These are phyloP conservation scores for Mormyrops attenuatus DNA, from an alignment of 2,797 vertebrate genomes.

Conservation along the genomic window DNA sequence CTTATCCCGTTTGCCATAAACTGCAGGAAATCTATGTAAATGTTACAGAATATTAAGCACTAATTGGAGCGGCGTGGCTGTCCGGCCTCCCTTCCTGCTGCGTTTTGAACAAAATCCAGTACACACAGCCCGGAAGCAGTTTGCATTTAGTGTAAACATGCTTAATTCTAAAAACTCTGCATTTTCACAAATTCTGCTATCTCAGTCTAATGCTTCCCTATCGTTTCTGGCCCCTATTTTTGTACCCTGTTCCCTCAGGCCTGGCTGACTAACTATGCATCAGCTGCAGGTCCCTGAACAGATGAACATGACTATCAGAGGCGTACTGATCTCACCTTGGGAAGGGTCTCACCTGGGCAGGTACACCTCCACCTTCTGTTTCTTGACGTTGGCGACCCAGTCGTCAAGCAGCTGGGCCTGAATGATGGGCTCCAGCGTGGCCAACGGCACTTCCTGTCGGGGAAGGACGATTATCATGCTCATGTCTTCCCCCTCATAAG, in stretches of 20 bases:
- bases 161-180: background rate
- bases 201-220: background rate
- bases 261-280: background rate
- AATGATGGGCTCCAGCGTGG: constrained; percentile 82
- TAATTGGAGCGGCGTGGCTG: background rate
- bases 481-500: constrained; percentile 86
- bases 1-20: background rate
- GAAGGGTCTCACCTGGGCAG: constrained; percentile 76
- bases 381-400: constrained; percentile 92
- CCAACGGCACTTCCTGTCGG: constrained; percentile 89
- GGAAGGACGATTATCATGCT: constrained; percentile 92
- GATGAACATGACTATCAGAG: background rate
- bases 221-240: background rate
- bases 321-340: background rate
- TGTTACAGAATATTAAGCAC: background rate
- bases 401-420: constrained; percentile 86
- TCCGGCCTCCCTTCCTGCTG: background rate
- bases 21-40: background rate
- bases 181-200: background rate
- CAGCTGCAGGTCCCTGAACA: background rate
- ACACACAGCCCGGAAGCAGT: background rate
- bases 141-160: background rate
- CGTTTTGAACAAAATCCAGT: background rate
- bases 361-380: constrained; percentile 95
- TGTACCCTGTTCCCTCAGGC: background rate